Percentiles rank a stretch among this genome's conserved stretches.
phyloP scores from a whole-genome alignment of 2,797 vertebrate genomes.

The Lemur catta region DNA sequence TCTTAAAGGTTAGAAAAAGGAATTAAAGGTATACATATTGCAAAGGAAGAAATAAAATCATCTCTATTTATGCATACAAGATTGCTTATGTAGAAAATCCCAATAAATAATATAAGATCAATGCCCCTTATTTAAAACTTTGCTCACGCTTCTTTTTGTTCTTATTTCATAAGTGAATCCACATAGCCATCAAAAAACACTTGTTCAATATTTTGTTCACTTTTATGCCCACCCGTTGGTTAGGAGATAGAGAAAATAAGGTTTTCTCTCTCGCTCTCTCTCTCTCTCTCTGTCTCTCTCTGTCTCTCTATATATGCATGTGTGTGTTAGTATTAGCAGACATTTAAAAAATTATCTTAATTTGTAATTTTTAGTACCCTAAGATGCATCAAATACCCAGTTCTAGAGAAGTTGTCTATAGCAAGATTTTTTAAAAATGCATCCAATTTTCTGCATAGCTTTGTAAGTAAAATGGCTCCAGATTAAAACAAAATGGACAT shows the following conservation, averaged over 20 bases:
- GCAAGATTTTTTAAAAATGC: neutral
- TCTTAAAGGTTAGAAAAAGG: neutral
- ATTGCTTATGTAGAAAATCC: neutral
- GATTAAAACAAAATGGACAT: slow-evolving; percentile 39
- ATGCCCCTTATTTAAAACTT: neutral
- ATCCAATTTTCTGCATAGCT: neutral
- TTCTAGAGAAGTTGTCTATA: neutral
- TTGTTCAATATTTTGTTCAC: neutral
- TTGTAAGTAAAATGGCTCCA: slow-evolving; percentile 40
- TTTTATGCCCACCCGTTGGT: neutral
- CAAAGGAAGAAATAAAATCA: neutral
- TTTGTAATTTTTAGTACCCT: neutral
- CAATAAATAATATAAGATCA: neutral
- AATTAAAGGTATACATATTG: neutral
- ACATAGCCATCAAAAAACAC: neutral
- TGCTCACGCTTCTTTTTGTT: neutral
- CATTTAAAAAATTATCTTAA: neutral
- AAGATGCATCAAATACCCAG: neutral
- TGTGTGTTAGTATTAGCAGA: neutral
- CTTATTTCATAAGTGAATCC: neutral
- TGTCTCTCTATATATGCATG: neutral
- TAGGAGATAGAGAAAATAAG: neutral
- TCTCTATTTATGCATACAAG: neutral
- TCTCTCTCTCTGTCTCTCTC: too few species aligned
- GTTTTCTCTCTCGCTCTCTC: neutral